A percentile compares a stretch with the other conserved stretches of the same genome.
These are phyloP conservation scores for Luffia ferchaultella DNA, from an alignment of 2,888 invertebrate genomes.

Conservation along the genomic window DNA sequence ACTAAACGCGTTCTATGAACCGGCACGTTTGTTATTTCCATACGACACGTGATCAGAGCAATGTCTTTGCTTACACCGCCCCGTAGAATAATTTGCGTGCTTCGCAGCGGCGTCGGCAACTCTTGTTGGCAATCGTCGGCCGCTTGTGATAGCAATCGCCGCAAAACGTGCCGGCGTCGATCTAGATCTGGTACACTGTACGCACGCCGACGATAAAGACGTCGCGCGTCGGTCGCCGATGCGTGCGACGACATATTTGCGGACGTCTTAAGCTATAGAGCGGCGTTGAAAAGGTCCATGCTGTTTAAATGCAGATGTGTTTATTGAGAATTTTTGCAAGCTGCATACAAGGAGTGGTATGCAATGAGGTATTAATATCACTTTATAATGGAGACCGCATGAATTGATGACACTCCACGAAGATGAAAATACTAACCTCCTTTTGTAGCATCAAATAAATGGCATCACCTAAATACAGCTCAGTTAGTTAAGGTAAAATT, in stretches of 20 bases:
- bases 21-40: background rate
- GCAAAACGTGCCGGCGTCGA: background rate
- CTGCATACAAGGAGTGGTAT: too few species aligned
- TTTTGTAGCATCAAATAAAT: too few species aligned
- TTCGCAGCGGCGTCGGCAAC: background rate
- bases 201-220: background rate
- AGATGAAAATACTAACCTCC: too few species aligned
- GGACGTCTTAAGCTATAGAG: too few species aligned
- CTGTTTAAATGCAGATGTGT: too few species aligned
- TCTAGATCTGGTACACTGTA: background rate
- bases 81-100: background rate
- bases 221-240: background rate
- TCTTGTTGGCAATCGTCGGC: background rate
- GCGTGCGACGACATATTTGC: background rate
- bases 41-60: background rate
- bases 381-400: too few species aligned
- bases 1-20: background rate
- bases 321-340: too few species aligned
- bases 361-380: too few species aligned
- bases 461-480: too few species aligned
- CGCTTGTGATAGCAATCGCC: background rate
- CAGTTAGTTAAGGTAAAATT: too few species aligned
- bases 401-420: too few species aligned
- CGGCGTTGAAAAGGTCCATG: too few species aligned
- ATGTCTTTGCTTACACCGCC: background rate